Evolutionary conservation across 1,140 invertebrate genomes (phyloP).

Genomic region (Ips nitidus): DNA sequence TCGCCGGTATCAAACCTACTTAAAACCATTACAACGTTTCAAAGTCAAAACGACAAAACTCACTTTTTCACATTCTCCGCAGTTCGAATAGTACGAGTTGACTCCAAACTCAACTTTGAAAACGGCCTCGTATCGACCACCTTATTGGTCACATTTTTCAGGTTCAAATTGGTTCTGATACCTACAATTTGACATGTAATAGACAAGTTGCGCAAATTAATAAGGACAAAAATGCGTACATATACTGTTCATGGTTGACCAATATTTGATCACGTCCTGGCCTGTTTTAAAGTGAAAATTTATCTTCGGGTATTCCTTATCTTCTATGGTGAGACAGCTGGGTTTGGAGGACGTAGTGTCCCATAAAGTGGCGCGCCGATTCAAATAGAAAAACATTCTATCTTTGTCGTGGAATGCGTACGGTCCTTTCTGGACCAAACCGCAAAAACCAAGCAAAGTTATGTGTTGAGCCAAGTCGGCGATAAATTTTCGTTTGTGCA

Average conservation of each 20-base stretch:
- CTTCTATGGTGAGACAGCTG: constrained; percentile 65
- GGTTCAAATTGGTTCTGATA: neutral
- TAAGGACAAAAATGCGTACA: constrained; percentile 53
- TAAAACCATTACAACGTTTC: constrained; percentile 13
- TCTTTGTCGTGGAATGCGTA: constrained; percentile 70
- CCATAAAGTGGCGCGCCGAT: constrained; percentile 61
- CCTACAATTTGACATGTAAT: neutral
- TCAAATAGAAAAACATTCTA: constrained; percentile 70
- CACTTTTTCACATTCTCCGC: constrained; percentile 53
- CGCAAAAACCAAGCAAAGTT: constrained; percentile 64
- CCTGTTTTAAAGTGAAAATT: constrained; percentile 60
- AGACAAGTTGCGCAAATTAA: too few relatives aligned
- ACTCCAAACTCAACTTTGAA: constrained; percentile 55
- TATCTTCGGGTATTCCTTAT: constrained; percentile 59
- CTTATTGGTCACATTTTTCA: constrained; percentile 49
- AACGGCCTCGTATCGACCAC: constrained; percentile 44
- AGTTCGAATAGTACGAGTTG: constrained; percentile 48
- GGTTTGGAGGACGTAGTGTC: constrained; percentile 66
- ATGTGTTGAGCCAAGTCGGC: constrained; percentile 62
- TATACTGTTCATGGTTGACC: constrained; percentile 70
- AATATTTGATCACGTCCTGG: constrained; percentile 68
- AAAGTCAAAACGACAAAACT: constrained; percentile 5
- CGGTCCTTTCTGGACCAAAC: constrained; percentile 71
- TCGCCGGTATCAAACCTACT: constrained; percentile 57
- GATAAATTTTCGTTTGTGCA: constrained; percentile 67